These are phyloP conservation scores for Digitonthophagus gazella DNA, from an alignment of 2,888 invertebrate genomes.

Conservation along the genomic window DNA sequence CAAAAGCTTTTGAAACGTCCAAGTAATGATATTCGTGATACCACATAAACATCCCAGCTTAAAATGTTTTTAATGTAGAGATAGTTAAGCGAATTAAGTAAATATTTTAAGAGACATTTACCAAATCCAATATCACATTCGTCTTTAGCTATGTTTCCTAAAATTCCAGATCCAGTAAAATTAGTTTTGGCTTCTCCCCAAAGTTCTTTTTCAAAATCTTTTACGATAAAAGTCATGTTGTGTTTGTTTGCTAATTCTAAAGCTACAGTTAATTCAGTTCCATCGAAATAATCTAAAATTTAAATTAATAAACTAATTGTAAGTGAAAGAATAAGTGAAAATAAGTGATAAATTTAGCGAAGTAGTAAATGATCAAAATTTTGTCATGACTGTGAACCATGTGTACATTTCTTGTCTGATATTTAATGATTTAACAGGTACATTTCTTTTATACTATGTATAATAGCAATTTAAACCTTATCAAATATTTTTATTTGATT, in stretches of 20 bases:
- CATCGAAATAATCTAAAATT: conserved; percentile 49
- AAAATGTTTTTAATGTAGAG: not conserved
- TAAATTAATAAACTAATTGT: not conserved
- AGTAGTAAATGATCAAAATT: too few relatives aligned
- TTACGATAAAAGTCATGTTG: conserved; percentile 52
- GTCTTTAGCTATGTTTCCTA: conserved; percentile 63
- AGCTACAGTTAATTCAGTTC: conserved; percentile 56
- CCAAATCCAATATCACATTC: conserved; percentile 62
- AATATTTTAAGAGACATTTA: conserved; percentile 41
- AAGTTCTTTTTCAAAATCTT: conserved; percentile 54
- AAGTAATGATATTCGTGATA: conserved; percentile 59
- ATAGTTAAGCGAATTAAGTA: not conserved
- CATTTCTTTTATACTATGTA: too few relatives aligned
- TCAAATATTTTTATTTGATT: too few relatives aligned
- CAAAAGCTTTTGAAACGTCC: conserved; percentile 61
- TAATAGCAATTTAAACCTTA: too few relatives aligned
- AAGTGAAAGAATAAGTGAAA: too few relatives aligned
- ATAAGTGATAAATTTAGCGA: too few relatives aligned
- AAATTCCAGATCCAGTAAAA: conserved; percentile 62
- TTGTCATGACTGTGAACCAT: too few relatives aligned
- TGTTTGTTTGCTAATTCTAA: conserved; percentile 53
- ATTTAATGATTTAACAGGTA: too few relatives aligned
- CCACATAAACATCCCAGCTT: conserved; percentile 51
- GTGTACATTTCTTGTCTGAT: too few relatives aligned
- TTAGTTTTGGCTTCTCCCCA: conserved; percentile 69